Base-by-base conservation (phyloP, 1,140 invertebrate species). In the Plodia interpunctella region DNA sequence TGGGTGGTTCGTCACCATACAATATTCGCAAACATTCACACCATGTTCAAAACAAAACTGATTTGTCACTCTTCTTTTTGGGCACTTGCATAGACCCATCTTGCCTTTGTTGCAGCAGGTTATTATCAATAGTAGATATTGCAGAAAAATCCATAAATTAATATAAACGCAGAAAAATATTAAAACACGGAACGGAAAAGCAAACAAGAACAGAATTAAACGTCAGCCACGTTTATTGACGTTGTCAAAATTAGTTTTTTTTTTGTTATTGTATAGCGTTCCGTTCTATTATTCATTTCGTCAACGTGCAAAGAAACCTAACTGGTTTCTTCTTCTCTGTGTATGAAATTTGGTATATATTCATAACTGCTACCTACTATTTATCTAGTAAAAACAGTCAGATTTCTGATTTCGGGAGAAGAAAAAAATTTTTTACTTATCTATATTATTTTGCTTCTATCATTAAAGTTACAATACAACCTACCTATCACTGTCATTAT, bases 21-120 rank as follows among this genome's bases (percentile, higher is more conserved):
- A 99, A 91, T 97, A 93, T 91, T 99, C 98, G 89, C 98, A 99
- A 79, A 99, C 98, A 93, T 99, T 99, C 1, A 99, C 98, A 76
- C 97, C 91, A 85, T 99, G 98, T 90, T 99, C 97, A 87, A 98
- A 99, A 91, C 98, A 99, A 92, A 99, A 99, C 80, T 98, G 95
- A 90, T 98, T 99, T 52, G 98, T 99, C 21, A 99, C 97, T 92
- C 95, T 95, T 74, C 96, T 92, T 90, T 99, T 98, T 11, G 98
- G 97, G 90, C 98, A 99, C 87, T 99, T 99, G 90, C 98, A 99
- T 19, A 99, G 91, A 51, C 98, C 98, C 98, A 99, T 99, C 32
- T 49, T 66, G 51, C 57, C 38, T 44, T 44, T 53, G 13, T 6
- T 44, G 5, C 15, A 44, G 13, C 38, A 44, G 38, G 2, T 44